phyloP scores from a whole-genome alignment of 1,140 invertebrate genomes.

The Samia ricini region DNA sequence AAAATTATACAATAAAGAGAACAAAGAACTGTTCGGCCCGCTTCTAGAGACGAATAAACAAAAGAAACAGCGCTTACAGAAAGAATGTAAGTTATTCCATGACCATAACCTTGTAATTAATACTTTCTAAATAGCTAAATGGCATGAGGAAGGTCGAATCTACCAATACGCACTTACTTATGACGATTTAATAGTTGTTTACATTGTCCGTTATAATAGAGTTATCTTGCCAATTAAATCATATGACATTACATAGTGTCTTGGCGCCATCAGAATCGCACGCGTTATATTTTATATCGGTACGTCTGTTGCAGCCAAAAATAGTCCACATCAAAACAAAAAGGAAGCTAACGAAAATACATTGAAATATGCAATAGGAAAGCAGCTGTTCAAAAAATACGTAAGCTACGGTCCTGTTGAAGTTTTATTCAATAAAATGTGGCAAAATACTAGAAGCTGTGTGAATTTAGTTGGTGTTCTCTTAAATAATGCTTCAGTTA shows the following conservation, averaged over 20 bases:
- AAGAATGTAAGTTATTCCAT: conserved; percentile 45
- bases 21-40: conserved; percentile 68
- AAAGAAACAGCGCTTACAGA: conserved; percentile 52
- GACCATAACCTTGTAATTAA: conserved; percentile 33
- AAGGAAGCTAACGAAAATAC: conserved; percentile 46
- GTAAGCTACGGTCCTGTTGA: conserved; percentile 26
- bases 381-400: conserved; percentile 8
- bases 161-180: background rate
- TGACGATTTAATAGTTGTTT: conserved; percentile 14
- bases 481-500: conserved; percentile 42
- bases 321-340: conserved; percentile 72
- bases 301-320: conserved; percentile 71
- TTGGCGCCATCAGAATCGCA: conserved; percentile 57
- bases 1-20: conserved; percentile 66
- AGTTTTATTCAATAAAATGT: conserved; percentile 52
- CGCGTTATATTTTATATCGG: conserved; percentile 46
- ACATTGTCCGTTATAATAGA: conserved; percentile 16
- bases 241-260: conserved; percentile 53
- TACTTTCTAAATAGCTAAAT: conserved; percentile 30
- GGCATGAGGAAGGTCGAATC: conserved; percentile 12
- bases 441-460: conserved; percentile 62
- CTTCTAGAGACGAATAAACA: conserved; percentile 62
- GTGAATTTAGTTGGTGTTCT: conserved; percentile 50
- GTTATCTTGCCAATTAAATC: conserved; percentile 49
- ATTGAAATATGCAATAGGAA: conserved; percentile 29